These are phyloP conservation scores for Cheilosia soror DNA, from an alignment of 2,888 invertebrate genomes.

Conservation along the genomic window DNA sequence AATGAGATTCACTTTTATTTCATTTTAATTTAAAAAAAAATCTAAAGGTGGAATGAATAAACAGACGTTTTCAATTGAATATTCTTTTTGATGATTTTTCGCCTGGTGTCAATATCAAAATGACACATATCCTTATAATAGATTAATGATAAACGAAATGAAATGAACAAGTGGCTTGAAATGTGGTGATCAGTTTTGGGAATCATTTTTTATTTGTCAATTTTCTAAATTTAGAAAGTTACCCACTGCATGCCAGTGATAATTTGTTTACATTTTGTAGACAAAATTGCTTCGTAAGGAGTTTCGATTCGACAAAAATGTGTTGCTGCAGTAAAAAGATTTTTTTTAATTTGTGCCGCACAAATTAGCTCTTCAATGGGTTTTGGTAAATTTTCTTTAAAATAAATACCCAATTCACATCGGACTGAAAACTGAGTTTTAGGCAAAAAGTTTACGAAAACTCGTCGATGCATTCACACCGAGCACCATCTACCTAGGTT, in stretches of 20 bases:
- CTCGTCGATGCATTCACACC: too few species aligned
- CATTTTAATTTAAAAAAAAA: background rate
- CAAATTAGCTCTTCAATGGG: too few species aligned
- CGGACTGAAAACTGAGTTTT: too few species aligned
- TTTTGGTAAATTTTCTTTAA: too few species aligned
- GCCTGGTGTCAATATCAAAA: background rate
- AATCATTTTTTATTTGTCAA: conserved; percentile 20
- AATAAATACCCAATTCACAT: too few species aligned
- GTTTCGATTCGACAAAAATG: background rate
- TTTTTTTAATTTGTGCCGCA: too few species aligned
- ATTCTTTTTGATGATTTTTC: background rate
- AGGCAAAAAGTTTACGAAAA: too few species aligned
- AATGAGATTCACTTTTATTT: background rate
- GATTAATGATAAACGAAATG: conserved; percentile 10
- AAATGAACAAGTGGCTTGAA: conserved; percentile 10
- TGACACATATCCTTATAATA: conserved; percentile 46
- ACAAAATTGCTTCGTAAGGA: background rate
- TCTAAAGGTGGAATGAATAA: background rate
- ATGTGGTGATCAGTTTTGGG: background rate
- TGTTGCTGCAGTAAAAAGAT: background rate
- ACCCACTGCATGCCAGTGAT: conserved; percentile 1
- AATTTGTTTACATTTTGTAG: background rate
- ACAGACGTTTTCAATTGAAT: background rate
- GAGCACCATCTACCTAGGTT: too few species aligned
- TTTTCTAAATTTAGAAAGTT: conserved; percentile 50